phyloP scores from a whole-genome alignment of 2,797 vertebrate genomes.

The Parambassis ranga region DNA sequence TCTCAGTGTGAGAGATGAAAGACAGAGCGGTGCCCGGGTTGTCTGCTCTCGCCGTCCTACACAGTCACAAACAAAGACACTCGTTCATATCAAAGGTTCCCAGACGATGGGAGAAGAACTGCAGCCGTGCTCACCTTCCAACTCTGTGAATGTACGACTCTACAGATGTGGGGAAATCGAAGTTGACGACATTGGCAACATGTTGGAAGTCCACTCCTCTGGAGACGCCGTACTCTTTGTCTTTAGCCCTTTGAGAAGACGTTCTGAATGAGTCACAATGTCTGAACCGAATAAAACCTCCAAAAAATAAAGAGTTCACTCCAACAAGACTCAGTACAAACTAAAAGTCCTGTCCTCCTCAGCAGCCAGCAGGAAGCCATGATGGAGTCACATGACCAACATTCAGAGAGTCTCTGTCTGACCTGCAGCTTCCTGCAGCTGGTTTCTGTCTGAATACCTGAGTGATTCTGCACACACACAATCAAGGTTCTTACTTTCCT shows the following conservation, averaged over 20 bases:
- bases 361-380: too few relatives aligned
- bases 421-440: too few relatives aligned
- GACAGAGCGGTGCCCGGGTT: constrained; percentile 88
- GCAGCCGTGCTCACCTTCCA: constrained; percentile 80
- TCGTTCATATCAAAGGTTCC: background rate
- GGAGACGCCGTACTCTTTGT: constrained; percentile 88
- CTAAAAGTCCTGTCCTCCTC: too few relatives aligned
- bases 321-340: too few relatives aligned
- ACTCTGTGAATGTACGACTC: constrained; percentile 93
- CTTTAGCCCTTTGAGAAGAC: constrained; percentile 74
- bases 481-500: constrained; percentile 64
- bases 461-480: too few relatives aligned
- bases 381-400: too few relatives aligned
- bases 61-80: background rate
- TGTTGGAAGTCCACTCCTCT: constrained; percentile 95
- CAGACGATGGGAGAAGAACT: background rate
- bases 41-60: constrained; percentile 89
- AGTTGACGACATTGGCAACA: constrained; percentile 89
- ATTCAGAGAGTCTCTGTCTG: too few relatives aligned
- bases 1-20: constrained; percentile 83
- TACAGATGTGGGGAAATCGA: constrained; percentile 85
- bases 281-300: too few relatives aligned
- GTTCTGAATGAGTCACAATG: too few relatives aligned
- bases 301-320: too few relatives aligned
- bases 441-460: too few relatives aligned